These are phyloP conservation scores for Myrmophylax atrothorax DNA, from an alignment of 2,113 vertebrate genomes.

Conservation along the genomic window DNA sequence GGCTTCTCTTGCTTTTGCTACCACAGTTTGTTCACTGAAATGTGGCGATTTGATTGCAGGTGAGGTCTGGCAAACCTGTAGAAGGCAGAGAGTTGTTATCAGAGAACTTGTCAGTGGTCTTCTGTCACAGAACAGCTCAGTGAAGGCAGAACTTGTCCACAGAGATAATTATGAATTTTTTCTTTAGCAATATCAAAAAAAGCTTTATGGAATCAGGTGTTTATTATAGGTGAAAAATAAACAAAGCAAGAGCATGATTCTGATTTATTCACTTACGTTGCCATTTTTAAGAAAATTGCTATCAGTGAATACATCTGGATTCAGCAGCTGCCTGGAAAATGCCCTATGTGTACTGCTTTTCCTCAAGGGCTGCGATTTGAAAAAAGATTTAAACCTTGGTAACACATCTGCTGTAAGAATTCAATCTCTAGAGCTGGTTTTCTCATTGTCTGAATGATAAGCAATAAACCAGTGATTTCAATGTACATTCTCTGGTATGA, in stretches of 20 bases:
- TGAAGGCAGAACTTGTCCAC: background rate
- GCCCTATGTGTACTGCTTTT: background rate
- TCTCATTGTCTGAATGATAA: background rate
- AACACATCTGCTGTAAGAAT: background rate
- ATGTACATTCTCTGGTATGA: background rate
- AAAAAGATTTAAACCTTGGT: background rate
- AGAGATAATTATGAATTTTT: background rate
- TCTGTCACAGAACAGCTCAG: background rate
- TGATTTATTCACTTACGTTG: background rate
- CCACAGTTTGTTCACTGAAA: background rate
- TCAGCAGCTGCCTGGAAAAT: slow-evolving; percentile 49
- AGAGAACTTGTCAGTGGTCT: background rate
- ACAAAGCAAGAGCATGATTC: background rate
- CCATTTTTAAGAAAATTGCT: background rate
- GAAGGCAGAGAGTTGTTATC: background rate
- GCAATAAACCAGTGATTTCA: background rate
- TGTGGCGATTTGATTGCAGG: background rate
- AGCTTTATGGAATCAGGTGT: background rate
- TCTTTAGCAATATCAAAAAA: background rate
- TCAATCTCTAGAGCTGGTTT: background rate
- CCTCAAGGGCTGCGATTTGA: background rate
- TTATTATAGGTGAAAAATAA: background rate
- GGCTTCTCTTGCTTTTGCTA: background rate
- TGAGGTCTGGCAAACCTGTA: background rate
- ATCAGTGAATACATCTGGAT: background rate